These are phyloP conservation scores for Andrena bucephala DNA, from an alignment of 2,888 invertebrate genomes.

Conservation along the genomic window DNA sequence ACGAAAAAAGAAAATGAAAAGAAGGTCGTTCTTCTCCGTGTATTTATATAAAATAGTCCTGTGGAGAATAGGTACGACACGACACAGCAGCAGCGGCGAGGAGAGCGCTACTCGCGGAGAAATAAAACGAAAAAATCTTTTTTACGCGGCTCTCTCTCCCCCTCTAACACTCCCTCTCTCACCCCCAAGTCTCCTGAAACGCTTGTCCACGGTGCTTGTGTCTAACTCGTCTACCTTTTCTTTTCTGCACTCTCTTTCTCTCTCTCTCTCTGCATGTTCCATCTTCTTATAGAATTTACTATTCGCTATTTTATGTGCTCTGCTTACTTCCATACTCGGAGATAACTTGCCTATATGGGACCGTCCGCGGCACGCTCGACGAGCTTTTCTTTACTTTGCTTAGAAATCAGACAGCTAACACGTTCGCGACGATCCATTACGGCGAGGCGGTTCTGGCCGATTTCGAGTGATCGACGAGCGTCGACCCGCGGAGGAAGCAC, in stretches of 20 bases:
- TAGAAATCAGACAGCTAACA: not conserved
- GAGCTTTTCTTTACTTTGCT: not conserved
- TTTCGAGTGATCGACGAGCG: slow-evolving; percentile 20
- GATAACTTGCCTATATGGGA: not conserved
- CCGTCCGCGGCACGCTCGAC: slow-evolving; percentile 6
- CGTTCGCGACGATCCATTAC: not conserved
- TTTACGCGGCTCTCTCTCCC: not conserved
- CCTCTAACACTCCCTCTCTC: not conserved
- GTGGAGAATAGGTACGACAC: slow-evolving; percentile 48
- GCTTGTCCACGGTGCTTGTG: slow-evolving; percentile 2
- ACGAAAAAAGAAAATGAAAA: not conserved
- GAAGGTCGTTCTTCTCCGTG: slow-evolving; percentile 1
- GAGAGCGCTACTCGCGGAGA: not conserved
- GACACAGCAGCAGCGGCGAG: slow-evolving; percentile 35
- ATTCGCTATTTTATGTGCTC: slow-evolving; percentile 27
- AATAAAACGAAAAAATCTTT: not conserved
- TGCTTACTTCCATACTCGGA: slow-evolving; percentile 5
- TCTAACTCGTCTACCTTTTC: not conserved
- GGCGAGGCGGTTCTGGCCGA: slow-evolving; percentile 1
- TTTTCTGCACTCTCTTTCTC: not conserved
- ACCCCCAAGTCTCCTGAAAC: slow-evolving; percentile 7
- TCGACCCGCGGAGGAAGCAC: slow-evolving; percentile 22
- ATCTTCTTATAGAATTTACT: slow-evolving; percentile 24
- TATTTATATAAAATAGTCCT: slow-evolving; percentile 71
- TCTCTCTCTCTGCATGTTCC: not conserved